Base-by-base conservation (phyloP, 2,888 invertebrate species). In the Tiphia femorata region DNA sequence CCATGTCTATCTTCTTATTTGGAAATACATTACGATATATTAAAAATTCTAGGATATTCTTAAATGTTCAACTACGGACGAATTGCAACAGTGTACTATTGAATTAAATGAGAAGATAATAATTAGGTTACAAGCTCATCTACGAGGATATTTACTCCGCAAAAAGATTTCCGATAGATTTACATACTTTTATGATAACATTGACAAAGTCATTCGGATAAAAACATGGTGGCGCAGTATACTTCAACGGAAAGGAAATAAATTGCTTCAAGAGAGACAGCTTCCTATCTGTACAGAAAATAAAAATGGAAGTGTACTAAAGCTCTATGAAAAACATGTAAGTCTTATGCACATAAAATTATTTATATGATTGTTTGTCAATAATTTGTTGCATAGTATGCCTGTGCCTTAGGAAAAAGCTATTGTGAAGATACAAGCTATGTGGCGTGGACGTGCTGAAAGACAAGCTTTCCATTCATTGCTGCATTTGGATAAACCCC, bases 221-320 rank as follows among this genome's bases (percentile, higher is more conserved):
- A 88, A 91, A 85, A 84, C 89, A 0, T 90, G 89, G 88, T 91
- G 90, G 90, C 85, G 88, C 55, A 85, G 85, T 56, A 70, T 86
- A 1, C 64, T 84, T 8, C 84, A 86, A 54, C 84, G 86, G 56
- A 85, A 81, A 61, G 83, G 82, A 60, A 87, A 86, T 72, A 84
- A 84, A 16, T 66, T 86, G 19, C 78, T 87, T 21, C 3, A 41
- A 19, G 19, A 41, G 10, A 33, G 12, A 33, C 33, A 33, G 12
- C 33, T 4, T n/a, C 33, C 14, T 33, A n/a, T 29, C 29, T n/a
- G n/a, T n/a, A n/a, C n/a, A n/a, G n/a, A n/a, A n/a, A n/a, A n/a
- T n/a, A n/a, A n/a, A n/a, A n/a, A n/a, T n/a, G n/a, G n/a, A n/a
- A n/a, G n/a, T n/a, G 83, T 85, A 21, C 81, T 84, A 80, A 85